phyloP scores from a whole-genome alignment of 1,140 invertebrate species.

The Musca vetustissima region DNA sequence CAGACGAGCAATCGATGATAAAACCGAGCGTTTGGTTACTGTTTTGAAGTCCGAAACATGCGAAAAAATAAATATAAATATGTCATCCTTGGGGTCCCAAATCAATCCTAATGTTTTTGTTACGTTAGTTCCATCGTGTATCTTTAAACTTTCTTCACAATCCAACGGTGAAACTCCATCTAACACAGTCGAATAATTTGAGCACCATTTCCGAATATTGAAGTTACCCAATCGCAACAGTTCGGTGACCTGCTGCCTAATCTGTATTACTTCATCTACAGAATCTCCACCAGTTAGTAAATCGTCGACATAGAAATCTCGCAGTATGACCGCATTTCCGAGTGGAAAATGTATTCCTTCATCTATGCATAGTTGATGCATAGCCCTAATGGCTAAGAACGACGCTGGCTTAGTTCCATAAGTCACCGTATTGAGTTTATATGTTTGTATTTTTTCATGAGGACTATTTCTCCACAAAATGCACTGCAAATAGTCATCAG shows the following conservation, averaged over 20 bases:
- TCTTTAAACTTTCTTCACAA: not conserved
- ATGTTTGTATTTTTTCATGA: slow-evolving; percentile 22
- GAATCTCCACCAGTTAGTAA: slow-evolving; percentile 39
- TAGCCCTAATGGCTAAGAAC: slow-evolving; percentile 37
- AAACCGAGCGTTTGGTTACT: slow-evolving; percentile 35
- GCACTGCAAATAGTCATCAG: slow-evolving; percentile 43
- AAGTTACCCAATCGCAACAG: slow-evolving; percentile 45
- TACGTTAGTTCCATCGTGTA: slow-evolving; percentile 23
- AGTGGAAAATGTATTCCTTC: slow-evolving; percentile 33
- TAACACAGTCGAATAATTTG: slow-evolving; percentile 36
- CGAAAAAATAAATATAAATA: no score
- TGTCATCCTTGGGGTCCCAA: slow-evolving; percentile 25
- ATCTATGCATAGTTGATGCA: slow-evolving; percentile 46
- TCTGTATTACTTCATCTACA: slow-evolving; percentile 25
- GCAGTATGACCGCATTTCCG: slow-evolving; percentile 18
- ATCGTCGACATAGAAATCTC: slow-evolving; percentile 55
- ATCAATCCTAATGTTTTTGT: slow-evolving; percentile 22
- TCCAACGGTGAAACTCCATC: not conserved
- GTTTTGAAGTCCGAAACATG: no score
- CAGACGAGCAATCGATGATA: slow-evolving; percentile 44
- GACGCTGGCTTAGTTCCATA: slow-evolving; percentile 32
- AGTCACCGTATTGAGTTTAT: slow-evolving; percentile 33
- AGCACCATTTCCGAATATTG: slow-evolving; percentile 51
- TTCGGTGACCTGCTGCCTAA: slow-evolving; percentile 23
- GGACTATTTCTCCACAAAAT: not conserved